Percentiles rank a stretch among this genome's conserved stretches.
Evolutionary conservation across 2,797 vertebrate genomes (phyloP).

Genomic region (Lepus townsendii): DNA sequence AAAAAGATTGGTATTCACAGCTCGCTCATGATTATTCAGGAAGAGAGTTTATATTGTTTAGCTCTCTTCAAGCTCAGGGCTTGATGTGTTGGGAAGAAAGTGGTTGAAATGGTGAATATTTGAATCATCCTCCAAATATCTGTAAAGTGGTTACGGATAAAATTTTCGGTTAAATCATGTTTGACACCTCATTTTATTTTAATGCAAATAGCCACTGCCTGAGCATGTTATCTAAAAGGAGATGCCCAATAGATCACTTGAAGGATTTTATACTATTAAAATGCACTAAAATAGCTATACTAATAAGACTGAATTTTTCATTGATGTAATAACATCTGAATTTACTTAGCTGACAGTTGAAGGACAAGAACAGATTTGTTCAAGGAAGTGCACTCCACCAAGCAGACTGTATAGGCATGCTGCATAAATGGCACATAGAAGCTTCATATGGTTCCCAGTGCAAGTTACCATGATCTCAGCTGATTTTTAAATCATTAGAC

Average conservation of each 20-base stretch:
- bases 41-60: neutral
- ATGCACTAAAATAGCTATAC: constrained; percentile 28
- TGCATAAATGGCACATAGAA: neutral
- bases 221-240: constrained; percentile 54
- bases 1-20: neutral
- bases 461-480: neutral
- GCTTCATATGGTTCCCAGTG: accelerated
- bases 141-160: neutral
- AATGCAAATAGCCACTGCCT: neutral
- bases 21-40: neutral
- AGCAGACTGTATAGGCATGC: neutral
- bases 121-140: constrained; percentile 29
- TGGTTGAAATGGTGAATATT: constrained; percentile 5
- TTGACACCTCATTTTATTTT: constrained; percentile 61
- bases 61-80: neutral
- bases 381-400: neutral
- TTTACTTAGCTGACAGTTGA: constrained; percentile 12
- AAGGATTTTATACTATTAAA: constrained; percentile 57
- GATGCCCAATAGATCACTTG: constrained; percentile 35
- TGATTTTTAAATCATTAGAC: constrained; percentile 48
- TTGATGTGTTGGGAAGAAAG: neutral
- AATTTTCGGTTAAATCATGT: constrained; percentile 12
- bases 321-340: constrained; percentile 44
- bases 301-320: constrained; percentile 49
- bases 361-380: constrained; percentile 27